Base-by-base conservation (phyloP, 2,888 invertebrate species). In the Melieria crassipennis region DNA sequence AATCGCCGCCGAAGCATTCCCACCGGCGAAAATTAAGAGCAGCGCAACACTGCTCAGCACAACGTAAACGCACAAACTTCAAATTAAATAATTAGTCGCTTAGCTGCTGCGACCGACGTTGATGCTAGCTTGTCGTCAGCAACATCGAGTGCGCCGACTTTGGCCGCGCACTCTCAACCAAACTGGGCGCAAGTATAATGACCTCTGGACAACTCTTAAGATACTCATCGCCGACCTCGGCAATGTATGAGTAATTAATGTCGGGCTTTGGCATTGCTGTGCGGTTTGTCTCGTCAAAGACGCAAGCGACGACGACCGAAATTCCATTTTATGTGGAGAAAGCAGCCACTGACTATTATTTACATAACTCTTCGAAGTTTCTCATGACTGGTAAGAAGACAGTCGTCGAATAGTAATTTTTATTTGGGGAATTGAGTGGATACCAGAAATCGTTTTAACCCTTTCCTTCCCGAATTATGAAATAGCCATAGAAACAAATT, bases 121-220 rank as follows among this genome's bases (percentile, higher is more conserved):
- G 6, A 30, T 48, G 64, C 46, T 50, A 52, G 50, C 47, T 64
- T 50, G 50, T 50, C 43, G 52, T 50, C 64, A 10, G 47, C 42
- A 42, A 11, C 45, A n/a, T 45, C 42, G 43, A 50, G 10, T 42
- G 50, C 11, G 16, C 47, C 10, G 13, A 56, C 10, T 52, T 55
- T 7, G 55, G 65, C 48, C 5, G 10, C 45, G 6, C 42, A 42
- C 30, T n/a, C 58, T 48, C 42, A 42, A 30, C 50, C 75, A 78
- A 30, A 30, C 30, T 30, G 30, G 30, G 30, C 30, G 30, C 30
- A 30, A 30, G 80, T 79, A 79, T 80, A 81, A 81, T 77, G 81
- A 80, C 80, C 80, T 81, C 80, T 81, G 81, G 81, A 81, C 78
- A 80, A 79, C 79, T 81, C 80, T 81, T 78, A 78, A 81, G 80